These are phyloP conservation scores for Alosa sapidissima DNA, from an alignment of 2,797 vertebrate genomes.

Conservation along the genomic window DNA sequence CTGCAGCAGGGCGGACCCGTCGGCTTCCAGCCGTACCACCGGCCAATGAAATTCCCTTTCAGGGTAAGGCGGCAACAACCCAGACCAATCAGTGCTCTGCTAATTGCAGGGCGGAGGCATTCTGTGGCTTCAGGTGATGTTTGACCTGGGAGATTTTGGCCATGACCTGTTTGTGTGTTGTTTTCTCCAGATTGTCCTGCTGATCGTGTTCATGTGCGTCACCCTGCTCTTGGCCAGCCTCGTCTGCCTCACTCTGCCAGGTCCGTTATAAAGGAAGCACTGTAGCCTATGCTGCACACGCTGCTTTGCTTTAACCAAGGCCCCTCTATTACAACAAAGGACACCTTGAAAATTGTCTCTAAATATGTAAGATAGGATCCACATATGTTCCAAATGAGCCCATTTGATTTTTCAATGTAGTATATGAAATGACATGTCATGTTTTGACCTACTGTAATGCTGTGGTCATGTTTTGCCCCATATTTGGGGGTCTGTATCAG, in stretches of 20 bases:
- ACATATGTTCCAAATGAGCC: too few species aligned
- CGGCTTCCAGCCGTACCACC: conserved; percentile 96
- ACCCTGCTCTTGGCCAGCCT: conserved; percentile 90
- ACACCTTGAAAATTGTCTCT: not conserved
- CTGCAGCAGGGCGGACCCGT: conserved; percentile 96
- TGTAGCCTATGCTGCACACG: not conserved
- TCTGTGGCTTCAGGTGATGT: not conserved
- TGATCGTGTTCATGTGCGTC: conserved; percentile 93
- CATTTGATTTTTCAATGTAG: too few species aligned
- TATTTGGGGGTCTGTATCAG: too few species aligned
- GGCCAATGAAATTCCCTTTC: conserved; percentile 91
- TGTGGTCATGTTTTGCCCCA: too few species aligned
- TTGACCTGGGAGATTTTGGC: not conserved
- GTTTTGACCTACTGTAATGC: too few species aligned
- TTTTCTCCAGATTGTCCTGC: conserved; percentile 75
- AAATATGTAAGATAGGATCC: too few species aligned
- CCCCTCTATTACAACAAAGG: not conserved
- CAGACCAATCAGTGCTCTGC: not conserved
- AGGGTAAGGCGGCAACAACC: conserved; percentile 74
- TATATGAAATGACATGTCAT: too few species aligned
- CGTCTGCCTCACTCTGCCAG: conserved; percentile 91
- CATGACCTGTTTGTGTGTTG: conserved; percentile 4
- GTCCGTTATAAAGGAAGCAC: conserved; percentile 58
- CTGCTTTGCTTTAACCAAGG: not conserved
- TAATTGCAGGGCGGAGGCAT: not conserved